phyloP scores from a whole-genome alignment of 1,140 invertebrate species.

The Coenobita brevimanus region DNA sequence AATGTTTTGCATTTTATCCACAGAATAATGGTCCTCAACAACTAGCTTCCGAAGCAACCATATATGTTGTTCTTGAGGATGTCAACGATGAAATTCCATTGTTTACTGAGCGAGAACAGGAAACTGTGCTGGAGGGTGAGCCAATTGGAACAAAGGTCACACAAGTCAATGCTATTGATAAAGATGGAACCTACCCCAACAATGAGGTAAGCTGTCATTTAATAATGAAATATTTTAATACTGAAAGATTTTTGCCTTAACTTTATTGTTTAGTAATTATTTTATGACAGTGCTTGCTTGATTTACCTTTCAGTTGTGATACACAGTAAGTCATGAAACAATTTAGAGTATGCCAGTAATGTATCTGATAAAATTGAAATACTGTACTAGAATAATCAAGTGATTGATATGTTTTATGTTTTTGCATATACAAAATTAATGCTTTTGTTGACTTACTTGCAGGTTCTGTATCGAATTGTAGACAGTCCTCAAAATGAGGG shows the following conservation, averaged over 20 bases:
- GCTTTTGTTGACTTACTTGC: conserved; percentile 66
- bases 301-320: no score
- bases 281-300: conserved; percentile 13
- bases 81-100: conserved; percentile 97
- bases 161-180: conserved; percentile 96
- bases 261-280: background rate
- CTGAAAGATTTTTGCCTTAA: background rate
- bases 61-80: conserved; percentile 94
- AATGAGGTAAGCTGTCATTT: conserved; percentile 82
- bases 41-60: conserved; percentile 93
- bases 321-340: no score
- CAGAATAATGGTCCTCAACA: conserved; percentile 97
- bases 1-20: no score
- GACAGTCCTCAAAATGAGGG: conserved; percentile 91
- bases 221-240: no score
- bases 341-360: no score
- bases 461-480: conserved; percentile 94
- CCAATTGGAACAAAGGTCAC: conserved; percentile 95
- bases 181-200: conserved; percentile 95
- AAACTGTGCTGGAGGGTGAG: conserved; percentile 94
- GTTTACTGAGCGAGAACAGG: conserved; percentile 94
- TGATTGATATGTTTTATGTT: background rate
- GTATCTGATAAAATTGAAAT: no score
- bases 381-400: background rate
- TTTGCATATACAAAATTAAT: no score